Evolutionary conservation across 2,888 invertebrate species (phyloP), one percentile per base, ranked within the genome.

Genomic region (Anoplius nigerrimus): DNA sequence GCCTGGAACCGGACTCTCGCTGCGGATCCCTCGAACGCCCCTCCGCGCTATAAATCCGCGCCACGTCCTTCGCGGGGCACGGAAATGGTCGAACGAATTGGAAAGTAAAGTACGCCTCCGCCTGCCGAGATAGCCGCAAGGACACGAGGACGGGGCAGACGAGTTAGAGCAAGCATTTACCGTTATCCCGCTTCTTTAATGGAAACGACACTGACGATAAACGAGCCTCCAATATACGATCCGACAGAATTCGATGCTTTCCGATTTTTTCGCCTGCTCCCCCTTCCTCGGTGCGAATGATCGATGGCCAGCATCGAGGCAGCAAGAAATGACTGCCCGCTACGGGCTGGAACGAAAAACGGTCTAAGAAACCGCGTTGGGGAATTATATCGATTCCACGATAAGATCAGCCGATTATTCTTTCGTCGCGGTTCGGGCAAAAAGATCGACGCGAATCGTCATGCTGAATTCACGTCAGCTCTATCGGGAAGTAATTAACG

Each of bases 131-230:
- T 45, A 57, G 48, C 34, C 62, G 61, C 66, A 71, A 74, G 76
- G 73, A 76, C 67, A 69, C 56, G 69, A 66, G 66, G 61, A 64
- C 63, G 71, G 51, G 66, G 15, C 21, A 42, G 62, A 62, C 63
- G 71, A 55, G 66, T 18, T 27, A 42, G 62, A 62, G 54, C 45
- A 45, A n/a, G 52, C 57, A 64, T 68, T 58, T 69, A 71, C 74
- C 75, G 79, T 75, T 76, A 75, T 63, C 62, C 66, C 63, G 66
- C 60, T 69, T 64, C 61, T 69, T 75, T 69, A 64, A 69, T 34
- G 67, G 61, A 61, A 27, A 55, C 53, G 59, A 45, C 54, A 58
- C 59, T 43, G 46, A 64, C 56, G 34, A 43, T 58, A 60, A 3
- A 34, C 34, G 34, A 34, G 34, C 8, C 6, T 1, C 34, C 34